Evolutionary conservation across 2,888 invertebrate genomes (phyloP), one percentile per base, ranked within the genome.

Genomic region (Lasioglossum lativentre): DNA sequence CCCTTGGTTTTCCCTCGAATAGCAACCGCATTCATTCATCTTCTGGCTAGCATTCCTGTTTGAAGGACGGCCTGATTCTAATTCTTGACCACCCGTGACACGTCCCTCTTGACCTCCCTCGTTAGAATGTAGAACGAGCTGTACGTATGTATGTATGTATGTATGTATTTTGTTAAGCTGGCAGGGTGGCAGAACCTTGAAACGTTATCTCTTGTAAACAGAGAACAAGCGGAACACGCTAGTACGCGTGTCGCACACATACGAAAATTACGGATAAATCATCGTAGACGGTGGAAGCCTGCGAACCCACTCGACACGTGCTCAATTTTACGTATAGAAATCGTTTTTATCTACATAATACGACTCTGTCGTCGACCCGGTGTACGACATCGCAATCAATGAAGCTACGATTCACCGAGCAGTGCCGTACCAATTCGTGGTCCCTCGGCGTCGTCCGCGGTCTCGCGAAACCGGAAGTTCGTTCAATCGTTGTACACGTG

Each of bases 361-460:
- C 83, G 85, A 89, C 72, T 72, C 91, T 90, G 86, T 90, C 90
- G 90, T 90, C 87, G 89, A 90, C 92, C 94, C 91, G 92, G 92
- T 92, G 91, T 93, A 93, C 93, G 91, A 92, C 92, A 90, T 91
- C 88, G 92, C 93, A 94, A 94, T 94, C 94, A 94, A 94, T 94
- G 94, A 94, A 94, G 94, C 93, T 92, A 93, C 93, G 94, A 93
- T 93, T 94, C 93, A 93, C 92, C 93, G 90, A 91, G 90, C 94
- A 93, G 93, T 93, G 90, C 90, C 92, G 93, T 94, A 90, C 75
- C 82, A 82, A 71, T 47, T 12, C 45, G 42, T 40, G 85, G 59
- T 45, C 63, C 45, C 47, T 14, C 14, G 23, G 2, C 10, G 34
- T 40, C 10, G 34, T 34, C 56, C 45, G n/a, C 5, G 27, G 16